Percentiles rank a stretch among this genome's conserved stretches.
These are phyloP conservation scores for Chloroceryle inda DNA, from an alignment of 2,797 vertebrate species.

Conservation along the genomic window DNA sequence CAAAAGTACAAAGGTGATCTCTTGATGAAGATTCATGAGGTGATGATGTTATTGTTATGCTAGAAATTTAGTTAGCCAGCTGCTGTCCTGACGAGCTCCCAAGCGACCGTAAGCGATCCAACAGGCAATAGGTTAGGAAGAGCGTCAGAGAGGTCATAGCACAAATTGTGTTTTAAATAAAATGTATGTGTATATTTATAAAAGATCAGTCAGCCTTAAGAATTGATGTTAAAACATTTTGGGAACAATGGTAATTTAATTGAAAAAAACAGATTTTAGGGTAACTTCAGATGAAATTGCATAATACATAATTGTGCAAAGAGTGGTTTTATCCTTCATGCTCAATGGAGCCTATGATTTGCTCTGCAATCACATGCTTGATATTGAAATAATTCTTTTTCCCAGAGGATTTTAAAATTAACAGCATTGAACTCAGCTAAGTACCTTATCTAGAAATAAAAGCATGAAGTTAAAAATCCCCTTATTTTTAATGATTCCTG, in stretches of 20 bases:
- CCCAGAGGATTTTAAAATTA: constrained; percentile 59
- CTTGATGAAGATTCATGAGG: too few species aligned
- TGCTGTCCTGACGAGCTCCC: neutral
- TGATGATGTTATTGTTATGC: neutral
- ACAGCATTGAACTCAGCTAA: constrained; percentile 29
- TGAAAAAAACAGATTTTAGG: constrained; percentile 28
- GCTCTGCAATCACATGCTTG: constrained; percentile 62
- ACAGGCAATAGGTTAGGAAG: neutral
- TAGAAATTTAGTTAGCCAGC: neutral
- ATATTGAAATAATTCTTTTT: constrained; percentile 62
- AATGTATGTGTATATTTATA: neutral
- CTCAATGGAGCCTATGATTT: constrained; percentile 47
- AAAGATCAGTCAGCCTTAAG: neutral
- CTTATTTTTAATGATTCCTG: neutral
- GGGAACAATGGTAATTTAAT: neutral
- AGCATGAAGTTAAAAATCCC: constrained; percentile 25
- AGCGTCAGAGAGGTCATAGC: neutral
- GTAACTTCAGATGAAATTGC: constrained; percentile 40
- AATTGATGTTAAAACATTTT: constrained; percentile 6
- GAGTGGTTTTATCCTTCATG: constrained; percentile 50
- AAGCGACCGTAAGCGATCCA: neutral
- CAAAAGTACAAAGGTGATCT: constrained; percentile 5
- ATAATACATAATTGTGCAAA: constrained; percentile 49
- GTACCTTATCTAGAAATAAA: constrained; percentile 63
- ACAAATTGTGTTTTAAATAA: neutral